Evolutionary conservation across 2,797 vertebrate genomes (phyloP).

Genomic region (Halcyon leucocephala): DNA sequence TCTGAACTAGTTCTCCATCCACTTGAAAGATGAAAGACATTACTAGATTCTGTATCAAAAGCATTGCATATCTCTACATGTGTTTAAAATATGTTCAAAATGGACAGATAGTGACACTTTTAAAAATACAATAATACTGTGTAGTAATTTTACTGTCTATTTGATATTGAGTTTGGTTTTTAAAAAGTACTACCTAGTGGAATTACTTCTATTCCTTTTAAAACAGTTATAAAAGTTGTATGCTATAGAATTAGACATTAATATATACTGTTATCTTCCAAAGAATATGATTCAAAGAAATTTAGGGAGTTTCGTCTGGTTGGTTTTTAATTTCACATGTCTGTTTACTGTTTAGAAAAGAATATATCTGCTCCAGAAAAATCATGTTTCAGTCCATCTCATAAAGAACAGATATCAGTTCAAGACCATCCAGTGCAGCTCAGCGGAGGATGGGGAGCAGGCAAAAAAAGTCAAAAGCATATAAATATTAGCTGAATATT

Average conservation of each 20-base stretch:
- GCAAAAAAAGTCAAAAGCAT: conserved; percentile 84
- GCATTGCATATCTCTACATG: background rate
- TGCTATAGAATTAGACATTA: background rate
- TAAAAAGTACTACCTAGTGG: background rate
- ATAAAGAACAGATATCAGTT: conserved; percentile 89
- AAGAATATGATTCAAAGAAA: conserved; percentile 5
- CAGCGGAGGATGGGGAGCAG: conserved; percentile 92
- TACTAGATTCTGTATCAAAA: background rate
- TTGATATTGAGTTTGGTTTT: background rate
- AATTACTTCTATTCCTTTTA: background rate
- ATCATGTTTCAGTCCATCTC: conserved; percentile 73
- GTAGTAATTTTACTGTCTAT: background rate
- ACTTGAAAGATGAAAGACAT: background rate
- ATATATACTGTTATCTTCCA: background rate
- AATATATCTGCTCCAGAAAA: conserved; percentile 73
- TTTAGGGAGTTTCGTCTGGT: background rate
- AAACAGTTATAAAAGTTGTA: background rate
- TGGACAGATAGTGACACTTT: background rate
- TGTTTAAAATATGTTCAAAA: background rate
- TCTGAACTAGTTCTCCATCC: background rate
- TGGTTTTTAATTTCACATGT: conserved; percentile 53
- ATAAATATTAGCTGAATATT: conserved; percentile 74
- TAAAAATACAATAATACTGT: background rate
- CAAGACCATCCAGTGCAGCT: conserved; percentile 85
- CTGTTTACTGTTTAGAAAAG: conserved; percentile 78